Conservation (phyloP, 2,888 invertebrate genomes). For the Phytoseiulus persimilis region DNA sequence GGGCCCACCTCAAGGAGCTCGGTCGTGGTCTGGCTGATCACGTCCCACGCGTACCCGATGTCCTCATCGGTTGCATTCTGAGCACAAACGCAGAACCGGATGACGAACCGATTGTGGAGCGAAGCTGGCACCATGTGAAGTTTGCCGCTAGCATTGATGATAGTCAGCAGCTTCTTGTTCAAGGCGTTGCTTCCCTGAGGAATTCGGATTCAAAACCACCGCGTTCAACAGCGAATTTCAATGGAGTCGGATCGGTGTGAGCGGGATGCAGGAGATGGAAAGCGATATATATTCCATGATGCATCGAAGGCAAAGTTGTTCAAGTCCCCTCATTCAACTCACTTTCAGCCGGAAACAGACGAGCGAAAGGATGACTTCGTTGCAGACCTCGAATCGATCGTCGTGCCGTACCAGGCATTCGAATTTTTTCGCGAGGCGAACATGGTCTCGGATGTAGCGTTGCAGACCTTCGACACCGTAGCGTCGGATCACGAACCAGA, state of each 20-base stretch:
- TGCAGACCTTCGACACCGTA: slow-evolving; percentile 90
- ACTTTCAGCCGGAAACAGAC: slow-evolving; percentile 84
- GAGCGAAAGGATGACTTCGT: slow-evolving; percentile 73
- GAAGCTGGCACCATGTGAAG: slow-evolving; percentile 93
- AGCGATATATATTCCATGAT: too few relatives aligned
- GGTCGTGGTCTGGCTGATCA: slow-evolving; percentile 50
- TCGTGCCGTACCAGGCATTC: slow-evolving; percentile 71
- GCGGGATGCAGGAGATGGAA: too few relatives aligned
- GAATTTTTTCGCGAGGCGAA: slow-evolving; percentile 78
- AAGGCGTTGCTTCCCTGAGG: slow-evolving; percentile 57
- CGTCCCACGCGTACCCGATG: slow-evolving; percentile 56
- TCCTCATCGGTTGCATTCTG: slow-evolving; percentile 75
- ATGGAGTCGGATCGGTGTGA: too few relatives aligned
- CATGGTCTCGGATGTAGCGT: slow-evolving; percentile 82
- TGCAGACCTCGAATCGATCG: slow-evolving; percentile 78
- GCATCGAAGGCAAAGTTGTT: too few relatives aligned
- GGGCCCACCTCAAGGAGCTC: slow-evolving; percentile 59
- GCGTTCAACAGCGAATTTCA: background rate
- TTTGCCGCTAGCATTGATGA: slow-evolving; percentile 87
- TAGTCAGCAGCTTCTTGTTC: slow-evolving; percentile 81
- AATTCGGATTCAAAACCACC: background rate
- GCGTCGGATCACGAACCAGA: slow-evolving; percentile 92
- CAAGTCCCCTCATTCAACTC: too few relatives aligned
- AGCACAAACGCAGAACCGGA: slow-evolving; percentile 85
- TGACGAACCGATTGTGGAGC: slow-evolving; percentile 79